Evolutionary conservation across 2,888 invertebrate genomes (phyloP).

Genomic region (Carpatolechia fugitivella): DNA sequence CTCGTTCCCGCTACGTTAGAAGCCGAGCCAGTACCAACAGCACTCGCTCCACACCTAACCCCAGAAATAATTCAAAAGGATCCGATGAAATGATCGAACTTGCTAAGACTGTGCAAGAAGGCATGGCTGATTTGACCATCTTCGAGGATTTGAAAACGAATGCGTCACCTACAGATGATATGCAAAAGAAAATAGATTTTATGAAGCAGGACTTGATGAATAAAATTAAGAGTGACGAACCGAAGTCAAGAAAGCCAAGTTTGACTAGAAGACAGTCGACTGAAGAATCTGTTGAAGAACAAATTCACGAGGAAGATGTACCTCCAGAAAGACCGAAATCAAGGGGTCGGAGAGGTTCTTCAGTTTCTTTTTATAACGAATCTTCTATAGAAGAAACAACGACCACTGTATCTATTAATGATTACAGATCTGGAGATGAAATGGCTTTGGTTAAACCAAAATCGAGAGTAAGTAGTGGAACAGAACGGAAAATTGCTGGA

Average conservation of each 20-base stretch:
- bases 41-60: slow-evolving; percentile 52
- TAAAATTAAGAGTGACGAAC: slow-evolving; percentile 59
- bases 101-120: slow-evolving; percentile 77
- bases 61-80: slow-evolving; percentile 53
- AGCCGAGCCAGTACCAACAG: slow-evolving; percentile 54
- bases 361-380: slow-evolving; percentile 55
- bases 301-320: slow-evolving; percentile 35
- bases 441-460: slow-evolving; percentile 18
- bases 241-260: slow-evolving; percentile 53
- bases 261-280: slow-evolving; percentile 52
- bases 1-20: slow-evolving; percentile 52
- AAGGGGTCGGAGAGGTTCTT: slow-evolving; percentile 58
- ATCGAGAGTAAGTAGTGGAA: slow-evolving; percentile 37
- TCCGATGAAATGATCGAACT: slow-evolving; percentile 70
- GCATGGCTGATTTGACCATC: slow-evolving; percentile 72
- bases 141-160: slow-evolving; percentile 49
- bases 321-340: slow-evolving; percentile 53
- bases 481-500: slow-evolving; percentile 45
- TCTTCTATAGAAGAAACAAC: slow-evolving; percentile 37
- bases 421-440: slow-evolving; percentile 37
- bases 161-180: slow-evolving; percentile 45
- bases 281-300: slow-evolving; percentile 63
- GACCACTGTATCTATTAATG: slow-evolving; percentile 39
- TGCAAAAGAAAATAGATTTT: slow-evolving; percentile 59
- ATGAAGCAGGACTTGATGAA: slow-evolving; percentile 63